Base-by-base conservation (phyloP, 2,113 vertebrate genomes). In the Calidris pygmaea region DNA sequence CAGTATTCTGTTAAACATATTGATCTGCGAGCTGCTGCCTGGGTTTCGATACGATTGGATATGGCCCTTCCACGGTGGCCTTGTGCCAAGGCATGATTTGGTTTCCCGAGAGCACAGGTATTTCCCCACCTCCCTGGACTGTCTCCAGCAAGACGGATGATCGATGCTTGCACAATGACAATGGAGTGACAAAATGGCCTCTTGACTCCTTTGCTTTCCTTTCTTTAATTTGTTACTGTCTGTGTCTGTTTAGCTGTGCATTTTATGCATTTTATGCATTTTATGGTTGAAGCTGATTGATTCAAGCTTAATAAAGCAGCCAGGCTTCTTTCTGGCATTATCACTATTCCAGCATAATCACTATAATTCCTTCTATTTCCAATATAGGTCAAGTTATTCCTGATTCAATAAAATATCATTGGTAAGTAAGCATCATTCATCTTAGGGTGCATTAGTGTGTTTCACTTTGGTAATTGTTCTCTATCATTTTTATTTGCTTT, bases 361-460 rank as follows among this genome's bases (percentile, higher is more conserved):
- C 80, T 65, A 2, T 92, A 93, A 96, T 96, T 93, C 89, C 41
- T 96, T 93, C 91, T 91, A 63, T 52, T 96, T 95, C 83, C 91
- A 79, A 65, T 74, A 80, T 72, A 93, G 85, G 96, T 95, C 90
- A 95, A 71, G 27, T 50, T 91, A 71, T 75, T 78, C 45, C 89
- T 72, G 83, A 80, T 97, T 96, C 95, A 97, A 96, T 80, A 92
- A 93, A 92, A 80, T 48, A 86, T 37, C 35, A 27, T 34, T 88
- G 96, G 92, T 48, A 93, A 95, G 86, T 59, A 95, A 97, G 77
- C 90, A 84, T 97, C 89, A 77, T 91, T 97, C 95, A 86, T 97
- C 79, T 66, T 90, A 80, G 52, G 15, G 15, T 92, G 48, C 87
- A 86, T 92, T 93, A 93, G 72, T 85, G 71, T 79, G 52, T 79